A percentile compares a stretch with the other conserved stretches of the same genome.
phyloP scores from a whole-genome alignment of 2,797 vertebrate genomes.

The Peromyscus nudipes region DNA sequence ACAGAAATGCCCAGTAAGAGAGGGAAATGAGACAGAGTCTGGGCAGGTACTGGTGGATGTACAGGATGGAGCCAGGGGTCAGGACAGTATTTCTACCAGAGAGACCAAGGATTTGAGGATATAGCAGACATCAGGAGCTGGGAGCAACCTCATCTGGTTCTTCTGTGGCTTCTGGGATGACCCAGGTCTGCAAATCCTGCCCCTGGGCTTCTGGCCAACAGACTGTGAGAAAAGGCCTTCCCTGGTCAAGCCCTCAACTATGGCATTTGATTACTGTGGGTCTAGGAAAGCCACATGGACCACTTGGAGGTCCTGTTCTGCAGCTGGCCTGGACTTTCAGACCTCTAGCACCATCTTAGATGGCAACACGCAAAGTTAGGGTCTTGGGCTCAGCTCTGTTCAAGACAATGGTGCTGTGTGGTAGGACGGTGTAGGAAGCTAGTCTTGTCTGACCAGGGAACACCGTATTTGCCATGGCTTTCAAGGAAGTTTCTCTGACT shows the following conservation, averaged over 20 bases:
- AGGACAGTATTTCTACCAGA: no score
- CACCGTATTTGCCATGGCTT: no score
- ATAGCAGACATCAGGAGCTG: accelerated
- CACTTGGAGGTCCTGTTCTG: not conserved
- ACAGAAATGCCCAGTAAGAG: no score
- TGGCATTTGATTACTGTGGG: accelerated
- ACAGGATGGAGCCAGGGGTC: not conserved
- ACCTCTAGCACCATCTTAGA: accelerated
- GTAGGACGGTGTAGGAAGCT: accelerated
- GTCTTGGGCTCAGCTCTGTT: not conserved
- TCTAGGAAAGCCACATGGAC: accelerated
- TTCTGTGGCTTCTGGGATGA: not conserved
- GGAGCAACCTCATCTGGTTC: not conserved
- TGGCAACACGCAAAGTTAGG: accelerated
- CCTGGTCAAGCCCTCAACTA: no score
- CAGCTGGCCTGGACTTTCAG: no score
- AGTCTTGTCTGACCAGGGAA: accelerated
- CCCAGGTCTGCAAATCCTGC: not conserved
- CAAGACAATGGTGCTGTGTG: accelerated
- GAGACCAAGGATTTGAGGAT: no score
- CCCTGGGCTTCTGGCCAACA: not conserved
- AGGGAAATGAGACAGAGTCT: not conserved
- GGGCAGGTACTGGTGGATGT: not conserved
- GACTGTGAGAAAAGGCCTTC: accelerated
- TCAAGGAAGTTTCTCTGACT: no score